phyloP scores from a whole-genome alignment of 1,140 invertebrate species.

The Leptinotarsa lineolata region DNA sequence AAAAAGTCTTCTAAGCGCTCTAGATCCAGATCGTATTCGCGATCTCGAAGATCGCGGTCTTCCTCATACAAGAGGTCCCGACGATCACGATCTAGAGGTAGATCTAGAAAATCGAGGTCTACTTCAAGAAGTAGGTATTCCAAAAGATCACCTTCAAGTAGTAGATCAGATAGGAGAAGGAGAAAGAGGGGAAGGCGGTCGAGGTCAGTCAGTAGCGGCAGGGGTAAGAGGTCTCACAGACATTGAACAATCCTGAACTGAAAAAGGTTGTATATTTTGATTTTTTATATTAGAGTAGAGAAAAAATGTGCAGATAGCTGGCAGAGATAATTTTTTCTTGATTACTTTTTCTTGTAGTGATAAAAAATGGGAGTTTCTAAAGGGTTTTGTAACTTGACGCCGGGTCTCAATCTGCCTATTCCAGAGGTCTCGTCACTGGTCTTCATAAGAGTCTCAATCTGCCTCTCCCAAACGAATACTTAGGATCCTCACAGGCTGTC shows the following conservation, averaged over 20 bases:
- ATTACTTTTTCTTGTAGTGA: too few relatives aligned
- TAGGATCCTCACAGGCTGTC: too few relatives aligned
- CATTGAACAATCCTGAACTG: slow-evolving; percentile 39
- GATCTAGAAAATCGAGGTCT: slow-evolving; percentile 36
- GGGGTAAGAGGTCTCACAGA: slow-evolving; percentile 53
- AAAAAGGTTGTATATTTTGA: slow-evolving; percentile 41
- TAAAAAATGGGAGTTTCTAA: too few relatives aligned
- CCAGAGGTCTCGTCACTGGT: too few relatives aligned
- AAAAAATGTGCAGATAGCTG: slow-evolving; percentile 22
- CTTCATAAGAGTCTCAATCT: too few relatives aligned
- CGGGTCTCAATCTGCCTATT: too few relatives aligned
- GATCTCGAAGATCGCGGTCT: slow-evolving; percentile 29
- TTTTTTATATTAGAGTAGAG: neutral
- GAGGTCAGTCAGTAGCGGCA: slow-evolving; percentile 45
- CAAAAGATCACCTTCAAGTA: slow-evolving; percentile 33
- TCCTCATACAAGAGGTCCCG: slow-evolving; percentile 24
- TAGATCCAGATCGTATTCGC: slow-evolving; percentile 26
- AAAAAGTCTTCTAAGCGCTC: slow-evolving; percentile 29
- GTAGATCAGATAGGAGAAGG: slow-evolving; percentile 25
- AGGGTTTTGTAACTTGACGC: too few relatives aligned
- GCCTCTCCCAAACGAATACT: too few relatives aligned
- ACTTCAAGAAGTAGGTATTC: slow-evolving; percentile 29
- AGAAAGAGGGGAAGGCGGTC: slow-evolving; percentile 32
- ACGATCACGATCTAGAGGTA: slow-evolving; percentile 26
- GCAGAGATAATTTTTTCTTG: neutral